phyloP scores from a whole-genome alignment of 2,113 vertebrate species.

The Stegostoma tigrinum region DNA sequence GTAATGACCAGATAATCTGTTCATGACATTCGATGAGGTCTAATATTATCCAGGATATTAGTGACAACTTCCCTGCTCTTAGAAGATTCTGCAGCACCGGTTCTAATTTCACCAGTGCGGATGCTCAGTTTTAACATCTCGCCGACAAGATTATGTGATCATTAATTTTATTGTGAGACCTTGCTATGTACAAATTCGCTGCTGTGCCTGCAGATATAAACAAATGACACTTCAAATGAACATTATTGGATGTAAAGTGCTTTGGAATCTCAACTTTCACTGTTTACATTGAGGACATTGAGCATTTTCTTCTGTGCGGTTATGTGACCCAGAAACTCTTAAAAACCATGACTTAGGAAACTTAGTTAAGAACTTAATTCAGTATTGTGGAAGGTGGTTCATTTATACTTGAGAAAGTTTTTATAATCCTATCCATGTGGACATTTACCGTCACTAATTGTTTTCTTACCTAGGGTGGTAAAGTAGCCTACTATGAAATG shows the following conservation, averaged over 20 bases:
- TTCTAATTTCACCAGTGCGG: not conserved
- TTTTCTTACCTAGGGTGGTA: conserved; percentile 65
- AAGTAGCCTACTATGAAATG: conserved; percentile 86
- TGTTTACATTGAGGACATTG: not conserved
- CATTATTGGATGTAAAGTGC: not conserved
- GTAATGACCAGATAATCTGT: not conserved
- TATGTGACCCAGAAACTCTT: not conserved
- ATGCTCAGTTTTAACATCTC: not conserved
- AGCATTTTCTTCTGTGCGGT: not conserved
- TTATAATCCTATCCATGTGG: not conserved
- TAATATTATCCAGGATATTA: not conserved
- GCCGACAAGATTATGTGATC: not conserved
- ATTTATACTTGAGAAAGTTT: not conserved
- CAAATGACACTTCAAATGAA: not conserved
- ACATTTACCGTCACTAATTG: not conserved
- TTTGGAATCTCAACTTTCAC: not conserved
- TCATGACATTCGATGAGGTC: not conserved
- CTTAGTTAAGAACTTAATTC: not conserved
- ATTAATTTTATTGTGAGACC: not conserved
- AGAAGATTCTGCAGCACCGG: not conserved
- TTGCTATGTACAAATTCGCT: not conserved
- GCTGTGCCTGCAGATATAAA: not conserved
- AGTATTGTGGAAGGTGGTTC: too few relatives aligned
- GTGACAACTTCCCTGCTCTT: not conserved
- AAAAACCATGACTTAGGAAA: not conserved